Conservation (phyloP, 2,113 vertebrate species). For the Dicrurus megarhynchus region DNA sequence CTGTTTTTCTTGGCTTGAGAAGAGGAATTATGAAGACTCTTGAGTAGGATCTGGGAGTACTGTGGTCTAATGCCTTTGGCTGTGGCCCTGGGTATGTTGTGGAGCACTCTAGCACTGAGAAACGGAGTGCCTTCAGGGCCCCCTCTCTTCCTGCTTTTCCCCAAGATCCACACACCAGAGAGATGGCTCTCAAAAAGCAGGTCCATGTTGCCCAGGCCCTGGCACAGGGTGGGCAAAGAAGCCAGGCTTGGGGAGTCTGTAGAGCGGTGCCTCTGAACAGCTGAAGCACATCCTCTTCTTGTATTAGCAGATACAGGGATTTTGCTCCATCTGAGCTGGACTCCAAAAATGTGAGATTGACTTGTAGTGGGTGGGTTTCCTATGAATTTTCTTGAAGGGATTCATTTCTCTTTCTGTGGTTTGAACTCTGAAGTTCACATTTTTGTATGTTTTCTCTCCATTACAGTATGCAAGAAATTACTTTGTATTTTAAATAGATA, state of each 20-base stretch:
- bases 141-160: not conserved
- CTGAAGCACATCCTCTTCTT: not conserved
- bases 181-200: not conserved
- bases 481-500: not conserved
- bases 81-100: slow-evolving; percentile 27
- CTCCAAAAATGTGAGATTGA: not conserved
- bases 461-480: not conserved
- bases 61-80: slow-evolving; percentile 49
- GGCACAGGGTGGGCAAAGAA: not conserved
- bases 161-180: not conserved
- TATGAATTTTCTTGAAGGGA: not conserved
- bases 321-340: not conserved
- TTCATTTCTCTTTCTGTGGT: not conserved
- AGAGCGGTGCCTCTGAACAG: not conserved
- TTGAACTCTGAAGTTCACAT: slow-evolving; percentile 11
- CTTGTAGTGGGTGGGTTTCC: not conserved
- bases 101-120: not conserved
- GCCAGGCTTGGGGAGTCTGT: not conserved
- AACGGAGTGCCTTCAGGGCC: not conserved
- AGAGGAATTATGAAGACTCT: slow-evolving; percentile 47
- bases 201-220: not conserved
- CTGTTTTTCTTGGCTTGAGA: slow-evolving; percentile 64
- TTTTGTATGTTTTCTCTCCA: not conserved
- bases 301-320: not conserved
- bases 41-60: slow-evolving; percentile 37